phyloP scores from a whole-genome alignment of 2,888 invertebrate genomes.

The Limnephilus auricula region DNA sequence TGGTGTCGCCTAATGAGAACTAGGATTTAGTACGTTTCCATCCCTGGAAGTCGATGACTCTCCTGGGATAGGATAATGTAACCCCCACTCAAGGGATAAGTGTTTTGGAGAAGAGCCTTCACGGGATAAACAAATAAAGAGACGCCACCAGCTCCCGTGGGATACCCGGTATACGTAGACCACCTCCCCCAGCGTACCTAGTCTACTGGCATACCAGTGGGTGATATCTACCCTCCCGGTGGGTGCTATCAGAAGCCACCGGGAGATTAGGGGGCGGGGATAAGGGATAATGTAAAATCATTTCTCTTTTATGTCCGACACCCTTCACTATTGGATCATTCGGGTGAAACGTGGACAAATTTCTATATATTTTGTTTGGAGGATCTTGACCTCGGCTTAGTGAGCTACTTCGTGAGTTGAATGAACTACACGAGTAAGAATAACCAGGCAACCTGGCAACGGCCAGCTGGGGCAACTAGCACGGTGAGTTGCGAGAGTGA shows the following conservation, averaged over 20 bases:
- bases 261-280: background rate
- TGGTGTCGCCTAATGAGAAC: background rate
- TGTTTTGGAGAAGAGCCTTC: conserved; percentile 31
- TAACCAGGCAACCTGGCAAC: too few species aligned
- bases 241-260: background rate
- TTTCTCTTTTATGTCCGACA: conserved; percentile 4
- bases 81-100: conserved; percentile 28
- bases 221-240: background rate
- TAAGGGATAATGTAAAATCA: conserved; percentile 23
- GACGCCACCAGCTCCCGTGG: background rate
- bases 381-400: background rate
- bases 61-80: conserved; percentile 10
- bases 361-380: background rate
- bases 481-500: too few species aligned
- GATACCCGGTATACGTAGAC: background rate
- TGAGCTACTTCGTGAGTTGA: background rate
- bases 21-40: background rate
- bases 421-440: background rate
- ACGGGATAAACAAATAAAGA: conserved; percentile 32
- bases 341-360: conserved; percentile 8
- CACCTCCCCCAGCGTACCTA: background rate
- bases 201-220: background rate
- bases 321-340: background rate
- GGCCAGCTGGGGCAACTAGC: too few species aligned
- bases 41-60: conserved; percentile 26